These are phyloP conservation scores for Podarcis muralis DNA, from an alignment of 2,113 vertebrate species.

Conservation along the genomic window DNA sequence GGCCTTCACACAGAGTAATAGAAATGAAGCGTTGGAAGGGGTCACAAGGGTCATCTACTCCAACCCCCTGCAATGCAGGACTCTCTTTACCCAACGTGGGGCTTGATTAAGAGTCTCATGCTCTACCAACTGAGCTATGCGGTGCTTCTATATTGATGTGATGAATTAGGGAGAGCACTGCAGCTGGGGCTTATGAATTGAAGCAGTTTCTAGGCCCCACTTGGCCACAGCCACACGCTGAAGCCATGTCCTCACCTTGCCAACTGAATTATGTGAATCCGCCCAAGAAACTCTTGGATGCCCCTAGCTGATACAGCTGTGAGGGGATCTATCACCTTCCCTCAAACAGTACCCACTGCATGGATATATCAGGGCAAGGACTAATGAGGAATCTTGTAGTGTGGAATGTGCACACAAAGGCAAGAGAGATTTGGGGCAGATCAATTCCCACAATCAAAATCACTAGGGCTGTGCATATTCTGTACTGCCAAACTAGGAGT, in stretches of 20 bases:
- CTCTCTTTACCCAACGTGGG: no score
- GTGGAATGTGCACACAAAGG: neutral
- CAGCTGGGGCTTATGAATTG: neutral
- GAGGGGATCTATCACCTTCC: neutral
- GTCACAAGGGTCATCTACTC: no score
- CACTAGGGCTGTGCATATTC: conserved; percentile 8
- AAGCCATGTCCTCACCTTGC: neutral
- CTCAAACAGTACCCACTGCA: neutral
- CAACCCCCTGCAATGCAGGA: no score
- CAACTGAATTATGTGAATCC: neutral
- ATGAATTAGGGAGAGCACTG: neutral
- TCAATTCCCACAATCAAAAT: neutral
- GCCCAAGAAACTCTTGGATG: neutral
- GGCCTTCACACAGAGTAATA: no score
- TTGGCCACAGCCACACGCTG: neutral
- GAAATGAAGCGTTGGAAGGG: no score
- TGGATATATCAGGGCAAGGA: no score
- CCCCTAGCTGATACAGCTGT: neutral
- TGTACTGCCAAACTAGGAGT: neutral
- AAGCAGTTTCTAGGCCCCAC: neutral
- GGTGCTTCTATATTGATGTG: no score
- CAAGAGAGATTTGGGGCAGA: neutral
- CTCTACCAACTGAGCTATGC: no score
- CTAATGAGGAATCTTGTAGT: neutral
- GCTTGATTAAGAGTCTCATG: no score